Evolutionary conservation across 2,113 vertebrate genomes (phyloP).

Genomic region (Cnemophilus loriae): DNA sequence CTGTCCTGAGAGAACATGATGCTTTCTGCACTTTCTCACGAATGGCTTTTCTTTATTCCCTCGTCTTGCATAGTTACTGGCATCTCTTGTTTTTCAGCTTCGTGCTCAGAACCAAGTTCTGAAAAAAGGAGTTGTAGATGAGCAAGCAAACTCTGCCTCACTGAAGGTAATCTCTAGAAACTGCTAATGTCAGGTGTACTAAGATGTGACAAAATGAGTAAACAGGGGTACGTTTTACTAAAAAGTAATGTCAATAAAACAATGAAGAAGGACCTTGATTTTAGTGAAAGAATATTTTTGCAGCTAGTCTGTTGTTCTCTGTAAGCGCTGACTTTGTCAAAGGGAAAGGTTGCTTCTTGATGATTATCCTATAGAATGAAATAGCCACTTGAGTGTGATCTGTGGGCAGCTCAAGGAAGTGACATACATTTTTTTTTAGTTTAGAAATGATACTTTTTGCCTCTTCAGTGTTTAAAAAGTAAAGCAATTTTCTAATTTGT

Average conservation of each 20-base stretch:
- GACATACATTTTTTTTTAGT: neutral
- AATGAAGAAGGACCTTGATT: neutral
- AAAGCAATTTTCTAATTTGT: neutral
- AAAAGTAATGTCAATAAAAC: neutral
- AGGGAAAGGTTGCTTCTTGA: neutral
- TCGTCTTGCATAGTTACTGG: neutral
- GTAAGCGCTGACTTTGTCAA: neutral
- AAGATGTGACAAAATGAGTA: neutral
- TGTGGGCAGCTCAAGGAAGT: neutral
- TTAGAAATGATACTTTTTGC: neutral
- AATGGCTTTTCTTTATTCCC: neutral
- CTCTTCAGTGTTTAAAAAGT: neutral
- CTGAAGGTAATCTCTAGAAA: constrained; percentile 81
- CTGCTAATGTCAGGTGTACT: neutral
- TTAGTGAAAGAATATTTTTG: neutral
- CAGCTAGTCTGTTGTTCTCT: neutral
- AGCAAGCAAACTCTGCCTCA: constrained; percentile 86
- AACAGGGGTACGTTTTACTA: neutral
- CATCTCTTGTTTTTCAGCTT: constrained; percentile 77
- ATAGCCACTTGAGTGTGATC: neutral
- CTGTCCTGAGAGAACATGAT: neutral
- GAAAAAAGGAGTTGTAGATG: constrained; percentile 96
- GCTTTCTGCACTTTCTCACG: neutral
- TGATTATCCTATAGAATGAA: neutral
- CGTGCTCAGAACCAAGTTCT: constrained; percentile 97